Conservation (phyloP, 2,888 invertebrate genomes). For the Tholera decimalis region DNA sequence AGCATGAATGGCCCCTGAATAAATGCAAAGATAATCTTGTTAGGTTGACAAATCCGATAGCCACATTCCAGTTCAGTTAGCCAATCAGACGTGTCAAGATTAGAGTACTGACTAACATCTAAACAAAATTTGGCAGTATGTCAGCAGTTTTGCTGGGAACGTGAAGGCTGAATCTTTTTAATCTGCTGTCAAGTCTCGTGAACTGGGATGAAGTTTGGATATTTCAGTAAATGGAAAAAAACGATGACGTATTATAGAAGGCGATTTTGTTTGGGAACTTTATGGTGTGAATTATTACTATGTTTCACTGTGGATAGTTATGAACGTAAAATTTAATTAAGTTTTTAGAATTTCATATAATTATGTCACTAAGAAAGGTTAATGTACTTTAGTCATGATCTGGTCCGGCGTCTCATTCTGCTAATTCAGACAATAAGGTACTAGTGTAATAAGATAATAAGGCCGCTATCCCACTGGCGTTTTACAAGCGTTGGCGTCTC, state of each 20-base stretch:
- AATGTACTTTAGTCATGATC: no score
- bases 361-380: no score
- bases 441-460: no score
- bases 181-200: background rate
- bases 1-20: background rate
- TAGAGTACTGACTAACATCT: background rate
- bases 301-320: background rate
- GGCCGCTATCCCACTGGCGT: no score
- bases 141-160: background rate
- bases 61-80: background rate
- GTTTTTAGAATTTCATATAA: no score
- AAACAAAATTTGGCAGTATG: slow-evolving; percentile 2
- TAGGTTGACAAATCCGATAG: background rate
- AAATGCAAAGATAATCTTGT: background rate
- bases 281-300: background rate
- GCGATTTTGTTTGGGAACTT: background rate
- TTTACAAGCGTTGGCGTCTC: no score
- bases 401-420: no score
- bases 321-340: no score
- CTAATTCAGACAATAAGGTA: no score
- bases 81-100: slow-evolving; percentile 22
- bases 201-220: background rate
- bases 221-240: background rate
- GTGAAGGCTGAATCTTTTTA: background rate
- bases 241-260: background rate